Conservation (phyloP, 2,113 vertebrate species). For the Halichoerus grypus region DNA sequence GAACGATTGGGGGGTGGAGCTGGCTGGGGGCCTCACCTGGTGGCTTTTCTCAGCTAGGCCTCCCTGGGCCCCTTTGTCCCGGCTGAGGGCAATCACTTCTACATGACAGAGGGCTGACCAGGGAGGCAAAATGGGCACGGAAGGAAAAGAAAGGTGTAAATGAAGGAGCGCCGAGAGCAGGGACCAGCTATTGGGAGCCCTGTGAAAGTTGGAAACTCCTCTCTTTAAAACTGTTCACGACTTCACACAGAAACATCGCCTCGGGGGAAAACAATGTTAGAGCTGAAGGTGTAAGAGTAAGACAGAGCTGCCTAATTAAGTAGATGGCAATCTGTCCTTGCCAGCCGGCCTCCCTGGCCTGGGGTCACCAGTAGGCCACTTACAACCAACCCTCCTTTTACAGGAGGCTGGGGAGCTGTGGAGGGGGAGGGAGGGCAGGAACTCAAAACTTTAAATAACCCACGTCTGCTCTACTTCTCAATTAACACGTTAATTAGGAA, state of each 20-base stretch:
- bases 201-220: not conserved
- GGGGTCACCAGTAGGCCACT: slow-evolving; percentile 67
- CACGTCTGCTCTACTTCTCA: not conserved
- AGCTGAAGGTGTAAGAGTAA: slow-evolving; percentile 56
- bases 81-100: not conserved
- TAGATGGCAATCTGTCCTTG: slow-evolving; percentile 57
- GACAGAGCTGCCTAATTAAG: slow-evolving; percentile 55
- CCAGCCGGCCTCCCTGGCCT: not conserved
- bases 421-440: not conserved
- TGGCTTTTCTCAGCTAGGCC: not conserved
- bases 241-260: slow-evolving; percentile 30
- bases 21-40: too few relatives aligned
- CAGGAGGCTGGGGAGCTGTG: not conserved
- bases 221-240: not conserved
- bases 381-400: slow-evolving; percentile 34
- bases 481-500: slow-evolving; percentile 55
- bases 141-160: not conserved
- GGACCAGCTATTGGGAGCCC: not conserved
- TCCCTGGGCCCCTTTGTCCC: too few relatives aligned
- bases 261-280: not conserved
- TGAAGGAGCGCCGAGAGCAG: not conserved
- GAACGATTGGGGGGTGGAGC: too few relatives aligned
- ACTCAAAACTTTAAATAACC: slow-evolving; percentile 12
- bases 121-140: too few relatives aligned
- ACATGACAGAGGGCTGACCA: not conserved